Conservation (phyloP, 2,113 vertebrate genomes). For the Lepus europaeus region DNA sequence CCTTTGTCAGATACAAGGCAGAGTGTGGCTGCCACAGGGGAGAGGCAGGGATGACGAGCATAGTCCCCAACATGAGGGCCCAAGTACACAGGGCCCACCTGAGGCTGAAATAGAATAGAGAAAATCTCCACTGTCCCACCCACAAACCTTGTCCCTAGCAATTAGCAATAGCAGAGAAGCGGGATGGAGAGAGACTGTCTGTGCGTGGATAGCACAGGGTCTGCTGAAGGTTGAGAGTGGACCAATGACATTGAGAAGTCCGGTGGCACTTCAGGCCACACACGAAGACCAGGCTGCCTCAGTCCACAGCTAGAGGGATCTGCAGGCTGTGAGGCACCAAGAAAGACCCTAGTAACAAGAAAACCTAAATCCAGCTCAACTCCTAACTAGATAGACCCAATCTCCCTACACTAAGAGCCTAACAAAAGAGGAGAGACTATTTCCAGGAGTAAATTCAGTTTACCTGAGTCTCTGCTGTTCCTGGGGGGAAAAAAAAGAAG, state of each 20-base stretch:
- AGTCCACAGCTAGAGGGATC: not conserved
- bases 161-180: too few relatives aligned
- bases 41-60: not conserved
- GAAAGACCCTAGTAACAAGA: not conserved
- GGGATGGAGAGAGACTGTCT: not conserved
- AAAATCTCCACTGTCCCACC: not conserved
- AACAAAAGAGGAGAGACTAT: not conserved
- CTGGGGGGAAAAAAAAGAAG: not conserved
- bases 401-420: not conserved
- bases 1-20: not conserved
- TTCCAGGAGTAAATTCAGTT: not conserved
- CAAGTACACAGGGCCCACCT: not conserved
- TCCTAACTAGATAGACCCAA: not conserved
- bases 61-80: not conserved
- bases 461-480: not conserved
- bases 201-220: not conserved
- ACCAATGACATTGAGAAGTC: not conserved
- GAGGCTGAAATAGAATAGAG: not conserved
- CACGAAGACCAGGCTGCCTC: not conserved
- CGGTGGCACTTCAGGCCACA: not conserved
- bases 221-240: not conserved
- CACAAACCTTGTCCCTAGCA: not conserved
- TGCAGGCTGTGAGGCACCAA: not conserved
- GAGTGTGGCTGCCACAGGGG: not conserved
- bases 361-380: not conserved